These are phyloP conservation scores for Xestia sexstrigata DNA, from an alignment of 2,888 invertebrate species.

Conservation along the genomic window DNA sequence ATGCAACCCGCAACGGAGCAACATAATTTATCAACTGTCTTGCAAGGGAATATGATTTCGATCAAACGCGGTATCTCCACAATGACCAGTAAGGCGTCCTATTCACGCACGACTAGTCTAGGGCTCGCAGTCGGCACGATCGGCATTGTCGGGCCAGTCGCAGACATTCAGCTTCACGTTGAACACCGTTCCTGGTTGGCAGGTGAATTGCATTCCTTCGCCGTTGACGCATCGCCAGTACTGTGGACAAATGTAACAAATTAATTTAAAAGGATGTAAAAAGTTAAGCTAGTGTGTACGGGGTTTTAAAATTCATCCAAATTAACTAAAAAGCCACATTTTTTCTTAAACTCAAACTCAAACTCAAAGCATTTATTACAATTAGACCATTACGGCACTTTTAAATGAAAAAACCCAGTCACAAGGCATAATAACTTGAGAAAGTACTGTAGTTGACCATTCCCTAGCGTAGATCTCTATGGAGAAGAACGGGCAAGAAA, in stretches of 20 bases:
- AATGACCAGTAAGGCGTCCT: slow-evolving; percentile 48
- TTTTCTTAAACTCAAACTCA: no score
- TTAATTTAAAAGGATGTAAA: background rate
- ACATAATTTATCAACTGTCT: slow-evolving; percentile 56
- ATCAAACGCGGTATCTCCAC: slow-evolving; percentile 54
- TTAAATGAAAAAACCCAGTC: no score
- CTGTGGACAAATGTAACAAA: slow-evolving; percentile 82
- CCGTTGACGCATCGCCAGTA: slow-evolving; percentile 97
- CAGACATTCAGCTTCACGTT: slow-evolving; percentile 93
- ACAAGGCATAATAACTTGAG: no score
- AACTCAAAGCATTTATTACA: no score
- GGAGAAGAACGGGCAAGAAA: no score
- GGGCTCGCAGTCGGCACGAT: slow-evolving; percentile 91
- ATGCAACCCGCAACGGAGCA: slow-evolving; percentile 32
- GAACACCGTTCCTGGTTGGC: slow-evolving; percentile 94
- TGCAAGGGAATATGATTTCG: slow-evolving; percentile 55
- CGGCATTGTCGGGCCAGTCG: slow-evolving; percentile 95
- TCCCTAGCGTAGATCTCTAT: no score
- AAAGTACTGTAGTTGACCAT: no score
- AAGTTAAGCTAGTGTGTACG: background rate
- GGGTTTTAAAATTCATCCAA: background rate
- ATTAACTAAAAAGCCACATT: background rate
- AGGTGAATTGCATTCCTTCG: slow-evolving; percentile 93
- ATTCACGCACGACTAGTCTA: slow-evolving; percentile 60
- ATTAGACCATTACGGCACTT: no score